Conservation (phyloP, 2,888 invertebrate species). For the Prenolepis imparis region DNA sequence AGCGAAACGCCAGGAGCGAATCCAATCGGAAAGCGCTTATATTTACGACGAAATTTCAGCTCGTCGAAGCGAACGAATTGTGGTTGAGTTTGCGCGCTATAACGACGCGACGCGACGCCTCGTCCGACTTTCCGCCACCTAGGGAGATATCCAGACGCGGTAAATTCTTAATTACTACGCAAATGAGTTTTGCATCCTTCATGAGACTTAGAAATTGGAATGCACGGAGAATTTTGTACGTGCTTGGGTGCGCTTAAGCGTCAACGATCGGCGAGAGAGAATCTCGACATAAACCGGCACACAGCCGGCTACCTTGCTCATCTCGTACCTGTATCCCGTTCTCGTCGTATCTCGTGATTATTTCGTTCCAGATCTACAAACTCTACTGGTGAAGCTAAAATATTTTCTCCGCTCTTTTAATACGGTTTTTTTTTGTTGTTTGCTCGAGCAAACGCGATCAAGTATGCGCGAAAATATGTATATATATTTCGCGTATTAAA, state of each 20-base stretch:
- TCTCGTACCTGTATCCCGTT: slow-evolving; percentile 16
- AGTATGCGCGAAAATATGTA: not conserved
- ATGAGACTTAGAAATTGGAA: slow-evolving; percentile 74
- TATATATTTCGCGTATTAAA: not conserved
- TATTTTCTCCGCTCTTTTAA: slow-evolving; percentile 23
- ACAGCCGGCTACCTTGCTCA: slow-evolving; percentile 3
- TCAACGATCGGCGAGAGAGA: slow-evolving; percentile 45
- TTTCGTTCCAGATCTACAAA: slow-evolving; percentile 34
- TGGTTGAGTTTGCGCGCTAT: slow-evolving; percentile 7
- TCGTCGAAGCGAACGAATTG: slow-evolving; percentile 27
- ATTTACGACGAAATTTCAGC: slow-evolving; percentile 17
- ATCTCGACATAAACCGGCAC: slow-evolving; percentile 14
- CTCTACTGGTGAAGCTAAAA: not conserved
- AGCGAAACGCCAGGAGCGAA: not conserved
- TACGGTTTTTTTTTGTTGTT: not conserved
- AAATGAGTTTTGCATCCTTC: slow-evolving; percentile 80
- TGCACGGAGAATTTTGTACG: slow-evolving; percentile 72
- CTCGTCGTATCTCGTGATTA: slow-evolving; percentile 13
- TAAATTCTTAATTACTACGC: slow-evolving; percentile 79
- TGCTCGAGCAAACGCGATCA: not conserved
- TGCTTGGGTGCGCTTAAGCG: slow-evolving; percentile 48
- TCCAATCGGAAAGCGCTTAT: slow-evolving; percentile 26
- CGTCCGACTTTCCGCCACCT: slow-evolving; percentile 58
- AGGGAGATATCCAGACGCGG: slow-evolving; percentile 60
- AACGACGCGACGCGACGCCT: slow-evolving; percentile 27